phyloP scores from a whole-genome alignment of 2,888 invertebrate genomes.

The Onchidella celtica region DNA sequence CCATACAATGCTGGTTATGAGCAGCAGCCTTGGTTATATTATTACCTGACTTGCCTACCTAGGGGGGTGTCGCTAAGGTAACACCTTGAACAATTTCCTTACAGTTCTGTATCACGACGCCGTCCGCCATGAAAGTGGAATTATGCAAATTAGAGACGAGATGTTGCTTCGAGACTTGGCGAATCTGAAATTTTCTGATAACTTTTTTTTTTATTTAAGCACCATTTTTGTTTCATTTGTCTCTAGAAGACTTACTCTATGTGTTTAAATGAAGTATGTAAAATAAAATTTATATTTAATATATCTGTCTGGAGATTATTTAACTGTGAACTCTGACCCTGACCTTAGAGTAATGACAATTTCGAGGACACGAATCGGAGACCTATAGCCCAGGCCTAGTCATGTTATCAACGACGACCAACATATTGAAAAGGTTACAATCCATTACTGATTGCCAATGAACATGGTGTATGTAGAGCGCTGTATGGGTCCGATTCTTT shows the following conservation, averaged over 20 bases:
- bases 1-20: too few relatives aligned
- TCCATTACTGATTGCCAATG: too few relatives aligned
- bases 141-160: slow-evolving; percentile 46
- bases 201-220: neutral
- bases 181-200: neutral
- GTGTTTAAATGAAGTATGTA: too few relatives aligned
- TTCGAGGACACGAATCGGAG: neutral
- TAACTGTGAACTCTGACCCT: slow-evolving; percentile 43
- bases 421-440: slow-evolving; percentile 34
- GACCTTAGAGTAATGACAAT: slow-evolving; percentile 19
- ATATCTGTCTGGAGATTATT: slow-evolving; percentile 42
- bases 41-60: too few relatives aligned
- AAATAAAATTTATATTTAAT: too few relatives aligned
- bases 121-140: slow-evolving; percentile 47
- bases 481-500: too few relatives aligned
- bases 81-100: neutral
- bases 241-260: too few relatives aligned
- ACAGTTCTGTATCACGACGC: too few relatives aligned
- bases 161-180: slow-evolving; percentile 2
- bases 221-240: too few relatives aligned
- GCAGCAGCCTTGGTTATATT: too few relatives aligned
- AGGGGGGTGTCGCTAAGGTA: too few relatives aligned
- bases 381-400: neutral
- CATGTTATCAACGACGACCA: slow-evolving; percentile 49
- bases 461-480: too few relatives aligned